Conservation (phyloP, 2,113 vertebrate genomes). For the Cavia porcellus region DNA sequence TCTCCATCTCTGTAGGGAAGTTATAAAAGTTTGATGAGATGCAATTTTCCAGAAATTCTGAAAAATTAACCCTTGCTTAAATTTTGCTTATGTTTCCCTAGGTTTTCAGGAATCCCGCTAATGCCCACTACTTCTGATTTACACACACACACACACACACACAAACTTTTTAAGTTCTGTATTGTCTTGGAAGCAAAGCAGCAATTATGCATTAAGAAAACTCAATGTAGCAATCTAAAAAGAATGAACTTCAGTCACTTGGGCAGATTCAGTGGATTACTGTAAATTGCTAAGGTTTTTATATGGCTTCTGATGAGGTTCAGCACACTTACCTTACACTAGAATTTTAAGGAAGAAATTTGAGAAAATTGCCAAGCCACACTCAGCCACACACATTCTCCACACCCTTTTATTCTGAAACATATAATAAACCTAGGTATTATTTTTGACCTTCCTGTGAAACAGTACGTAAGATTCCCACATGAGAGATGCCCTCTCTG, state of each 20-base stretch:
- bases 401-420: not conserved
- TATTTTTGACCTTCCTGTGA: too few relatives aligned
- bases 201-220: not conserved
- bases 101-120: not conserved
- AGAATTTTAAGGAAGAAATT: not conserved
- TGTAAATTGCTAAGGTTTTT: not conserved
- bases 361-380: not conserved
- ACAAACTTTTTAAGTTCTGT: not conserved
- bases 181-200: not conserved
- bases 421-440: not conserved
- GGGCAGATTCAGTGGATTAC: not conserved
- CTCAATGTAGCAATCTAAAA: not conserved
- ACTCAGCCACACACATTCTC: not conserved
- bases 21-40: conserved; percentile 76
- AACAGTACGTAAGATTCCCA: not conserved
- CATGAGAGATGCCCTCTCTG: too few relatives aligned
- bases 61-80: conserved; percentile 54
- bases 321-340: accelerated
- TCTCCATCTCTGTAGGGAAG: conserved; percentile 19
- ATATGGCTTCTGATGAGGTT: not conserved
- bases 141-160: not conserved
- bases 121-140: not conserved
- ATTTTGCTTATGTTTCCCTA: conserved; percentile 34
- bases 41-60: conserved; percentile 55
- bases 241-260: not conserved